A percentile compares a stretch with the other conserved stretches of the same genome.
Evolutionary conservation across 2,888 invertebrate species (phyloP).

Genomic region (Catocala sponsa): DNA sequence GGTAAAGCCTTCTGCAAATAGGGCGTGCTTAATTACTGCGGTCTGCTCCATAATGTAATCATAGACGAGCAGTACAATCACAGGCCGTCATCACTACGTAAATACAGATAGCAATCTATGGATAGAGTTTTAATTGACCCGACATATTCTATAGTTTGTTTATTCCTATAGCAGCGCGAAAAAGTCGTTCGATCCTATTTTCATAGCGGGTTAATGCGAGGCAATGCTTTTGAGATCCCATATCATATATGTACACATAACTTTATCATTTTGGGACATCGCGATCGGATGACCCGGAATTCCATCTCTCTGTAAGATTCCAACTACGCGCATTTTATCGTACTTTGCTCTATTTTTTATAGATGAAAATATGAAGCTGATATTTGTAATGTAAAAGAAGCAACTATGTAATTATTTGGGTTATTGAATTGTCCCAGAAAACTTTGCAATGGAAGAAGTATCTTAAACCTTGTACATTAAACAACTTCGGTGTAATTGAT

Average conservation of each 20-base stretch:
- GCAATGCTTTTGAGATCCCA: neutral
- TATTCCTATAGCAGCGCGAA: no score
- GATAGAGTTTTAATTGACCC: neutral
- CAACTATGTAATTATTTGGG: neutral
- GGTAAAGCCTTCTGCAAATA: neutral
- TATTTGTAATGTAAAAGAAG: neutral
- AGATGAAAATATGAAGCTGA: conserved; percentile 58
- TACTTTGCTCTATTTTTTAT: conserved; percentile 78
- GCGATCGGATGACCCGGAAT: conserved; percentile 73
- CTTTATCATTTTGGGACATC: conserved; percentile 1
- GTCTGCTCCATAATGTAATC: conserved; percentile 8
- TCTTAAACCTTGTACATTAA: neutral
- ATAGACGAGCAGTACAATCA: conserved; percentile 12
- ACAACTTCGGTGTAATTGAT: conserved; percentile 7
- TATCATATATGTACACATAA: conserved; percentile 3
- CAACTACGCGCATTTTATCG: conserved; percentile 81
- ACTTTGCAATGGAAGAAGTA: conserved; percentile 1
- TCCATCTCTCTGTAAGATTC: conserved; percentile 79
- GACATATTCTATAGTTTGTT: no score
- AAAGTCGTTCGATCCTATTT: no score
- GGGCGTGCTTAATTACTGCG: conserved; percentile 22
- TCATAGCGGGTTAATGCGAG: no score
- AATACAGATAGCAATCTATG: neutral
- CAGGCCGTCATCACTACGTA: conserved; percentile 2
- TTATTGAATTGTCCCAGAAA: neutral